Evolutionary conservation across 2,797 vertebrate genomes (phyloP), one percentile per base, ranked within the genome.

Genomic region (Tadarida brasiliensis): DNA sequence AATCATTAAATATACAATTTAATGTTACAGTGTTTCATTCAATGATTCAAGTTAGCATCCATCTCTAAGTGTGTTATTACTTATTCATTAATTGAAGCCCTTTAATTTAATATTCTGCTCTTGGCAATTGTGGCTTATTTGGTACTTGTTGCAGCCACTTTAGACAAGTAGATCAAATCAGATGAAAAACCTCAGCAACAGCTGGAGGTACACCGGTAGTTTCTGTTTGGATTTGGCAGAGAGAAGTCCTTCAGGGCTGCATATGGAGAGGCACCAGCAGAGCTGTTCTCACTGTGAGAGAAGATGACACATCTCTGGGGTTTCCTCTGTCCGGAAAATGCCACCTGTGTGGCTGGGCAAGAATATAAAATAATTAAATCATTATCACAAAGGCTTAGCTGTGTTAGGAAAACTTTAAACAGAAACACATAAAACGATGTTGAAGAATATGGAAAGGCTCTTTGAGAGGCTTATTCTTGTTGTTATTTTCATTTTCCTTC

Each of bases 121-220:
- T 74, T 98, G 97, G 97, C 98, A 97, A 90, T 81, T 65, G 92
- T 67, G 91, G 90, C 93, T 97, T 96, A 91, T 95, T 97, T 91
- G 87, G 65, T 98, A 96, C 98, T 98, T 98, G 93, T 94, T 98
- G 94, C 39, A 67, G 94, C 96, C 83, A 54, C 96, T 98, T 98
- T 96, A 97, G 97, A 98, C 96, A 98, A 97, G 98, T 98, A 98
- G 98, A 97, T 98, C 98, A 98, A 98, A 98, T 98, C 97, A 97
- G 94, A 98, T 96, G 97, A 98, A 94, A 98, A 97, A 74, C 87
- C 93, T 97, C 96, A 94, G 91, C 71, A 97, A 88, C 95, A 90
- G 97, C 97, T 98, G 97, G 96, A 98, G 88, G 97, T 95, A 97
- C 88, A 96, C 97, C 96, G 57, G 90, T 97, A 96, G 97, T 97